Evolutionary conservation across 2,888 invertebrate genomes (phyloP).

Genomic region (Chalcosyrphus nemorum): DNA sequence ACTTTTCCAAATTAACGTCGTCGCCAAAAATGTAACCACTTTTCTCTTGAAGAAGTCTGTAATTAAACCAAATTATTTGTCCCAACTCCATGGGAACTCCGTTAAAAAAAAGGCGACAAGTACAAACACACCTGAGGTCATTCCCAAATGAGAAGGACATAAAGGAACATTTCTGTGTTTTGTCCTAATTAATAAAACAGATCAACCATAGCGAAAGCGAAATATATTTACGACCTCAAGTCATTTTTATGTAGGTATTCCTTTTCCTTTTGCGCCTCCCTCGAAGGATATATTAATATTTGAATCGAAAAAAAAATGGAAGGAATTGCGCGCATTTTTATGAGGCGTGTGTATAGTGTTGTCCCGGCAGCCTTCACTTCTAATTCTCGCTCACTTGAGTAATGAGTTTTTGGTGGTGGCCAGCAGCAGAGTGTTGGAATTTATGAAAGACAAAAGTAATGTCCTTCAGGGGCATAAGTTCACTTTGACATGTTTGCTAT

Average conservation of each 20-base stretch:
- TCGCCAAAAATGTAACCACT: background rate
- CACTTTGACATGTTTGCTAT: slow-evolving; percentile 22
- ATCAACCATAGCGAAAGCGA: slow-evolving; percentile 8
- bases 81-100: background rate
- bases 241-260: background rate
- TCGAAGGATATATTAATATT: background rate
- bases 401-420: slow-evolving; percentile 6
- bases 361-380: background rate
- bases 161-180: background rate
- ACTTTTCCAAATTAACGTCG: background rate
- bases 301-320: background rate
- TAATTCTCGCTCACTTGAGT: slow-evolving; percentile 1
- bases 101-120: background rate
- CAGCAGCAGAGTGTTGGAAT: background rate
- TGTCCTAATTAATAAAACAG: slow-evolving; percentile 23
- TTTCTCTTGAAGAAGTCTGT: background rate
- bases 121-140: background rate
- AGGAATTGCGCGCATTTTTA: background rate
- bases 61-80: slow-evolving; percentile 8
- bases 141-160: background rate
- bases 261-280: too few relatives aligned
- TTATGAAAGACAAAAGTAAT: slow-evolving; percentile 19
- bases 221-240: background rate
- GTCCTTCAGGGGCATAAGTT: slow-evolving; percentile 16
- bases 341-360: background rate